Conservation (phyloP, 2,797 vertebrate genomes). For the Gymnoscopelus braueri region DNA sequence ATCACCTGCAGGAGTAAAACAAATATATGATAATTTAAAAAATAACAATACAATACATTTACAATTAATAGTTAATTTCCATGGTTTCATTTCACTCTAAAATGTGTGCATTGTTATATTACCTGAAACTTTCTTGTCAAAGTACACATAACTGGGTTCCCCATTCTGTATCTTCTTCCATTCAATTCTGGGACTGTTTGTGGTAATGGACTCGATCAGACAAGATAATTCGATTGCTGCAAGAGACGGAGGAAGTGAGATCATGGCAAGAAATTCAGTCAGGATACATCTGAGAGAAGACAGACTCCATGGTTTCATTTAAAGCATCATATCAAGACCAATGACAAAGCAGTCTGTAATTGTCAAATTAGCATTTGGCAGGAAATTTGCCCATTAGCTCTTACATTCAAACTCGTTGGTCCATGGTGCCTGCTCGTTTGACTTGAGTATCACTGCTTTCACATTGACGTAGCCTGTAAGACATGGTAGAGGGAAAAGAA, state of each 20-base stretch:
- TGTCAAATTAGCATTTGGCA: background rate
- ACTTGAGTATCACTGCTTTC: conserved; percentile 88
- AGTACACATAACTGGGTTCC: conserved; percentile 92
- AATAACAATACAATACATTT: background rate
- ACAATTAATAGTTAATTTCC: background rate
- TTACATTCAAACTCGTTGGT: conserved; percentile 97
- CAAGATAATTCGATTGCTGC: conserved; percentile 92
- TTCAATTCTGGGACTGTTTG: conserved; percentile 89
- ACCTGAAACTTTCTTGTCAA: conserved; percentile 90
- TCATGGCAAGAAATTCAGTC: background rate
- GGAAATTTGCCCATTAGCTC: conserved; percentile 47
- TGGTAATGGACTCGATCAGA: conserved; percentile 90
- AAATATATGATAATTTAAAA: too few relatives aligned
- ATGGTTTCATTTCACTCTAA: too few relatives aligned
- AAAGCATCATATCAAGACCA: conserved; percentile 1
- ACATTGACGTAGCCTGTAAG: conserved; percentile 84
- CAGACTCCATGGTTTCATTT: background rate
- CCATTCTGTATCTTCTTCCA: conserved; percentile 96
- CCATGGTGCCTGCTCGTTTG: conserved; percentile 85
- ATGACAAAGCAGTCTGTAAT: background rate
- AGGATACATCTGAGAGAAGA: background rate
- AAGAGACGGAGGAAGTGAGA: background rate
- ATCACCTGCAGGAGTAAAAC: conserved; percentile 81
- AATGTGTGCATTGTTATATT: conserved; percentile 10
- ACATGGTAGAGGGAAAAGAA: conserved; percentile 45